These are phyloP conservation scores for Corvus hawaiiensis DNA, from an alignment of 2,113 vertebrate genomes.

Conservation along the genomic window DNA sequence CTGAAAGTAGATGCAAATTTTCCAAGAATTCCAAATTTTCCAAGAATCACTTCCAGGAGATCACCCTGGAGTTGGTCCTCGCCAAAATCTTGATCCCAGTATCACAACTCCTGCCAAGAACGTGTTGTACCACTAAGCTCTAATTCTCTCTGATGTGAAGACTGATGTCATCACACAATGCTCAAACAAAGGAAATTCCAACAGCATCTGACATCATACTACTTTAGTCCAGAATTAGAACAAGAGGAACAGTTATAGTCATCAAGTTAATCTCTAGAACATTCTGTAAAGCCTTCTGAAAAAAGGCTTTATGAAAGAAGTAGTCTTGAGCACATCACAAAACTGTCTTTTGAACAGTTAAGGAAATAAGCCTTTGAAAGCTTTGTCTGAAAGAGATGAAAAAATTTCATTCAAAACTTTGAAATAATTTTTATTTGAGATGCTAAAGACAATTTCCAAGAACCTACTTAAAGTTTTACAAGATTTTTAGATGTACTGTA, in stretches of 20 bases:
- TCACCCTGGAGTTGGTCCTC: neutral
- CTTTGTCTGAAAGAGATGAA: neutral
- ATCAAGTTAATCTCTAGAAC: neutral
- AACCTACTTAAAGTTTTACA: neutral
- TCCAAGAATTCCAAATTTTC: neutral
- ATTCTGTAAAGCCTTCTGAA: neutral
- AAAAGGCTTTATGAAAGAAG: neutral
- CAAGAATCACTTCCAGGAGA: neutral
- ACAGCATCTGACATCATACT: neutral
- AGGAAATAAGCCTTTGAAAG: neutral
- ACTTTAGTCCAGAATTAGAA: neutral
- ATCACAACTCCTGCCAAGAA: neutral
- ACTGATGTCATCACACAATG: neutral
- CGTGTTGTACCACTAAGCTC: neutral
- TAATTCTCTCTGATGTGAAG: neutral
- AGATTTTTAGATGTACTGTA: neutral
- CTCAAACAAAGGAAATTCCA: neutral
- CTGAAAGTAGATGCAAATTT: neutral
- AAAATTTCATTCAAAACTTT: neutral
- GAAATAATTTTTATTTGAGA: neutral
- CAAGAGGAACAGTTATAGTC: neutral
- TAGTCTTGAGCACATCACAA: neutral
- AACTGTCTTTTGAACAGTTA: neutral
- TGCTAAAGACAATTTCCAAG: neutral
- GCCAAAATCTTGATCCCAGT: neutral